These are phyloP conservation scores for Anomalospiza imberbis DNA, from an alignment of 2,797 vertebrate genomes.

Conservation along the genomic window DNA sequence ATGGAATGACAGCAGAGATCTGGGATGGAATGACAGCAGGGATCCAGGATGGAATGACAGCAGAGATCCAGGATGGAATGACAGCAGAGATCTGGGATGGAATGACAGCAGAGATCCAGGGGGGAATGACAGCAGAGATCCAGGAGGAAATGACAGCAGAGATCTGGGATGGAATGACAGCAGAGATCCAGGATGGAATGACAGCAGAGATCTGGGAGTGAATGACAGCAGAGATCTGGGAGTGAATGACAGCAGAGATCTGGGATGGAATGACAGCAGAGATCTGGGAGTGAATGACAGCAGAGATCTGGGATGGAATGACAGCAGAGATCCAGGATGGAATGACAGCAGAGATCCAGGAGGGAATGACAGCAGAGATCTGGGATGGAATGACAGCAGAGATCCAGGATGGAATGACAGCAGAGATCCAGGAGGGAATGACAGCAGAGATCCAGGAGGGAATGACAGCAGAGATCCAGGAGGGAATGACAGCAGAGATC, in stretches of 20 bases:
- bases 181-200: not conserved
- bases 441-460: rapidly evolving
- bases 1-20: not conserved
- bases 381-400: not conserved
- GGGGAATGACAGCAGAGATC: not conserved
- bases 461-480: not conserved
- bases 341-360: not conserved
- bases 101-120: not conserved
- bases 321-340: not conserved
- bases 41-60: not conserved
- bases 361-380: not conserved
- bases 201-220: no score
- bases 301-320: not conserved
- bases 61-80: not conserved
- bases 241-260: no score
- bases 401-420: rapidly evolving
- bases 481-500: not conserved
- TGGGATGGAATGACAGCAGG: rapidly evolving
- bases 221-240: no score
- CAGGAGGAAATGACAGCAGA: rapidly evolving
- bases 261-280: no score
- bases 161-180: not conserved
- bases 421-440: not conserved
- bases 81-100: not conserved
- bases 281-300: not conserved